Evolutionary conservation across 1,140 invertebrate genomes (phyloP), one percentile per base, ranked within the genome.

Genomic region (Colletes latitarsis): DNA sequence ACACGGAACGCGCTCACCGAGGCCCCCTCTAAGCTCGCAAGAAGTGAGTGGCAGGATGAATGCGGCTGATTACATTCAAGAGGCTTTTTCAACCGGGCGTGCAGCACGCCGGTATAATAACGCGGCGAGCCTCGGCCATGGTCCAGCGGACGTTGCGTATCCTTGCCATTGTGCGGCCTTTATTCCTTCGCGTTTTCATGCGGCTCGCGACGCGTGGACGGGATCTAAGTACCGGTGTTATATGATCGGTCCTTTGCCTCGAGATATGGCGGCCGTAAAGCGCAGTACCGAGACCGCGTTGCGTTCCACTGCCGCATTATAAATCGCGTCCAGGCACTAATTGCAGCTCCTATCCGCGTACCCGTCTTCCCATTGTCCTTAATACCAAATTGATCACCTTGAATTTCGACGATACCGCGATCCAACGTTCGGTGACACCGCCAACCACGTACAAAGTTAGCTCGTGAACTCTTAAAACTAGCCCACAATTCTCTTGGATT

Each of bases 11-110:
- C 69, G 52, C 19, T 73, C 77, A 39, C 60, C 69, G 21, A 14
- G 60, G 69, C 77, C 70, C 77, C 77, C 70, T 79, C 77, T 79
- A 79, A 79, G 77, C 77, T 73, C 10, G 77, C 77, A 79, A 79
- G 77, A 79, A 79, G 77, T 79, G 77, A 79, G 77, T 79, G 77
- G 77, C 77, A 79, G 77, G 77, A 77, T 81, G 79, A 81, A 81
- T 81, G 74, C 79, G 66, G 72, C 79, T 81, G 79, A 81, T 81
- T 81, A 69, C 79, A 81, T 81, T 81, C 64, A 81, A 81, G 73
- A 69, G 73, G 73, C 55, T 81, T 77, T 77, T 81, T 81, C 73
- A 76, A 55, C 62, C 69, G 49, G 72, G 46, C 72, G 64, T 76
- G 64, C 64, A 63, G 79, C 79, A 49, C 64, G 66, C 77, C 49